These are phyloP conservation scores for Merodon equestris DNA, from an alignment of 2,888 invertebrate species.

Conservation along the genomic window DNA sequence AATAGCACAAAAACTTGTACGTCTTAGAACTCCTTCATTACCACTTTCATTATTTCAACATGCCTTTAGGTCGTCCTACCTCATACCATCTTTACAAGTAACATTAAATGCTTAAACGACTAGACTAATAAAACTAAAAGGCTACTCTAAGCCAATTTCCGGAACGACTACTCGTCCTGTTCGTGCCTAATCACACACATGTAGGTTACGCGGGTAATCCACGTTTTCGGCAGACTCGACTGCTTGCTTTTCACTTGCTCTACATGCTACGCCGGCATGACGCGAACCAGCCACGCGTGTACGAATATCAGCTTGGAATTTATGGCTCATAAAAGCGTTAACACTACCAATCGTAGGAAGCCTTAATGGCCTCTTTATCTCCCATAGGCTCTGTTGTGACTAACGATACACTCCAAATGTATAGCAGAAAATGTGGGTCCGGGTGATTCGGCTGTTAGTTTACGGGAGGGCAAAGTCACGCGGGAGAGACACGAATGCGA, in stretches of 20 bases:
- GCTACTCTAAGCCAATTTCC: conserved; percentile 32
- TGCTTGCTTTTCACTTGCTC: background rate
- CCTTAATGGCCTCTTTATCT: conserved; percentile 58
- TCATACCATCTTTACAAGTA: conserved; percentile 13
- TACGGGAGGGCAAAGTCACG: background rate
- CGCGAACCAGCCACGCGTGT: background rate
- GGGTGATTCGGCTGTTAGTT: conserved; percentile 1
- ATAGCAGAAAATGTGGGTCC: background rate
- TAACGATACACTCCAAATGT: background rate
- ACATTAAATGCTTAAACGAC: conserved; percentile 21
- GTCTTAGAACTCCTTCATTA: conserved; percentile 2
- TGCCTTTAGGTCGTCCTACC: too few relatives aligned
- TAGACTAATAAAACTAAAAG: conserved; percentile 52
- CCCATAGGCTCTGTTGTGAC: background rate
- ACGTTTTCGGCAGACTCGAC: conserved; percentile 28
- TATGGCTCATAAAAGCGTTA: conserved; percentile 65
- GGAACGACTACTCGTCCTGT: conserved; percentile 8
- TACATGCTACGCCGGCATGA: too few relatives aligned
- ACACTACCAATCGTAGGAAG: conserved; percentile 59
- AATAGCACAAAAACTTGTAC: too few relatives aligned
- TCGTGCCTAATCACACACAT: conserved; percentile 51
- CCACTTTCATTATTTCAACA: conserved; percentile 31
- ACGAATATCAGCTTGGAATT: conserved; percentile 43
- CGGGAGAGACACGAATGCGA: conserved; percentile 2
- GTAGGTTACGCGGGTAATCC: conserved; percentile 18